Conservation (phyloP, 35 echinoderm and acorn worm species). For the Apostichopus parvimensis region DNA sequence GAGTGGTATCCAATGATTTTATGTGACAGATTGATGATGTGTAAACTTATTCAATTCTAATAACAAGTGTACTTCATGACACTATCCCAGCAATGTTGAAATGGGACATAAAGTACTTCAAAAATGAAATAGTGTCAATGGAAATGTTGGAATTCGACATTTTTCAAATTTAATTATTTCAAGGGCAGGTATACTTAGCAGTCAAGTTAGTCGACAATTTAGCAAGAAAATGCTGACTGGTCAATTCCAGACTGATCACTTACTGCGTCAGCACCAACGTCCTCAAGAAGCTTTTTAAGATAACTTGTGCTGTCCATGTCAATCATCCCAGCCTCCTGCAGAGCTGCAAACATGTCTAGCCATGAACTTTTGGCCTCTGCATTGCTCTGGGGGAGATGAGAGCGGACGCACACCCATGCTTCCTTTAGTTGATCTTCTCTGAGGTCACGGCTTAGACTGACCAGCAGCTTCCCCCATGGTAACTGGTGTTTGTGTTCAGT, state of each 20-base stretch:
- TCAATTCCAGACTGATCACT: not conserved
- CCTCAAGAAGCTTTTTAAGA: constrained; percentile 21
- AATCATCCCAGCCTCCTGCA: constrained; percentile 40
- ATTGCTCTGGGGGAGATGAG: constrained; percentile 8
- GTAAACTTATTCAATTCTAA: too few species aligned
- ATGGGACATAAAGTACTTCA: too few species aligned
- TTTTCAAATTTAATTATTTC: too few species aligned
- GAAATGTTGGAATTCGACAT: too few species aligned
- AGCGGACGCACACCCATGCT: constrained; percentile 14
- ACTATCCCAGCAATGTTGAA: too few species aligned
- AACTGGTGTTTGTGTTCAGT: constrained; percentile 12
- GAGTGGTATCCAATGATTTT: too few species aligned
- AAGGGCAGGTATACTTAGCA: too few species aligned
- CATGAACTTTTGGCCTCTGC: not conserved
- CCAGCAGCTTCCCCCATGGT: constrained; percentile 36
- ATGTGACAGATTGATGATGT: too few species aligned
- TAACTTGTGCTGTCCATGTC: constrained; percentile 31
- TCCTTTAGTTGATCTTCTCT: constrained; percentile 24
- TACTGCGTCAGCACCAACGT: not conserved
- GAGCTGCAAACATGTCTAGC: constrained; percentile 19
- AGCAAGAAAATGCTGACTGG: too few species aligned
- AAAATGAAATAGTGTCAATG: too few species aligned
- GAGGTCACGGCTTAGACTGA: constrained; percentile 25
- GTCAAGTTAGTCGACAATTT: too few species aligned
- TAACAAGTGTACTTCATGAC: too few species aligned